Percentiles rank a stretch among this genome's conserved stretches.
These are phyloP conservation scores for Pristionchus exspectatus DNA, from an alignment of 2,888 invertebrate species.

Conservation along the genomic window DNA sequence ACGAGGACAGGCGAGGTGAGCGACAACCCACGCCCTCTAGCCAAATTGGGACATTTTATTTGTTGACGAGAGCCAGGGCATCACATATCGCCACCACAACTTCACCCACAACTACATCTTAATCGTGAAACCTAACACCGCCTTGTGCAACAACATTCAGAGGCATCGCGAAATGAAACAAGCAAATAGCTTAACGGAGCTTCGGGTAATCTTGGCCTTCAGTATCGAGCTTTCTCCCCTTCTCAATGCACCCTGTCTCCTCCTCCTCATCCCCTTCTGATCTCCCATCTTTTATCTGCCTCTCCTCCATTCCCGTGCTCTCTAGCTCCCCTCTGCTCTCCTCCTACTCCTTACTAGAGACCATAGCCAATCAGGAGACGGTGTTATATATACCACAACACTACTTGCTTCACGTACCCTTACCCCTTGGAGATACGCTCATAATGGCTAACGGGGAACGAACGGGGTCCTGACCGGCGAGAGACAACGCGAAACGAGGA, in stretches of 20 bases:
- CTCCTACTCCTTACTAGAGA: neutral
- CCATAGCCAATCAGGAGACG: neutral
- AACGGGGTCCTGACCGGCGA: neutral
- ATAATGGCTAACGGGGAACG: neutral
- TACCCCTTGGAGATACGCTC: neutral
- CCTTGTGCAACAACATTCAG: neutral
- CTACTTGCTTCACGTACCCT: neutral
- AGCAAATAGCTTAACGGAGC: neutral
- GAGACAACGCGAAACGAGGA: neutral
- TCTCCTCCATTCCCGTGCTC: neutral
- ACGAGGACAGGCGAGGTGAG: neutral
- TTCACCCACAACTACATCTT: neutral
- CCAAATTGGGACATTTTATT: neutral
- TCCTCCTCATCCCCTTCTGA: neutral
- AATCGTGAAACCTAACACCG: neutral
- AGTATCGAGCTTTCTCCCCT: neutral
- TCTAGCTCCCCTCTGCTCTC: neutral
- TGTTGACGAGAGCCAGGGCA: neutral
- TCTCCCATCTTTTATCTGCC: neutral
- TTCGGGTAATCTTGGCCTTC: neutral
- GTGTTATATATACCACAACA: slow-evolving; percentile 10
- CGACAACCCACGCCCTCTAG: too few relatives aligned
- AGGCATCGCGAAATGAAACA: neutral
- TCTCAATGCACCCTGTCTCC: neutral
- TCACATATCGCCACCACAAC: neutral